Evolutionary conservation across 2,113 vertebrate genomes (phyloP), one percentile per base, ranked within the genome.

Genomic region (Sprattus sprattus): DNA sequence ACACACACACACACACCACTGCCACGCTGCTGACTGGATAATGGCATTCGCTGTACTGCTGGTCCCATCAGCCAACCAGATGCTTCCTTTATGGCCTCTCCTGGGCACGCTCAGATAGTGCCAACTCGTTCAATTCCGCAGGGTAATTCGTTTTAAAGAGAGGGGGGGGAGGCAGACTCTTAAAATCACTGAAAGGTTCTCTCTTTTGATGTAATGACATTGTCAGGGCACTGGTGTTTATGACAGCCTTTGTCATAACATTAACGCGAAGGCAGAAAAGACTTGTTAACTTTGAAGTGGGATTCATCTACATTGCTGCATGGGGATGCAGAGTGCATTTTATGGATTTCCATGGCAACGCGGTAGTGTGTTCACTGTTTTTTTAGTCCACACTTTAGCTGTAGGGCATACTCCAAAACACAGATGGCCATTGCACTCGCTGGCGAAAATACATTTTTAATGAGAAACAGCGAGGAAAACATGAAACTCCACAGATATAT

Each of bases 11-110:
- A 20, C 57, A 64, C 3, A 25, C 60, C 25, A 67, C 11, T 3
- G n/a, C 2, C 13, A 16, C 71, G 88, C 90, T 94, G 93, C 94
- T 97, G 93, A 96, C 92, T 96, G 92, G 94, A 94, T 96, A 96
- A 96, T 95, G 85, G 91, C 89, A 96, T 95, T 92, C 92, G 91
- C 90, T 92, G 90, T 88, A 88, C 89, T 90, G 90, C 92, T 92
- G 90, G 92, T 91, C 85, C 88, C 50, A 93, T 92, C 91, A 91
- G 91, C 90, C 82, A 88, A 90, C 90, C 91, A 91, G 93, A 93
- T 96, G 93, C 94, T 92, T 92, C 93, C 85, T 89, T 86, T 90
- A 92, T 89, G 88, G 89, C 89, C 91, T 88, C 87, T 93, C 94
- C 93, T 92, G 83, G 88, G 90, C 84, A 86, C 85, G 25, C 84